Evolutionary conservation across 2,888 invertebrate genomes (phyloP), one percentile per base, ranked within the genome.

Genomic region (Sphaeridia pumilis): DNA sequence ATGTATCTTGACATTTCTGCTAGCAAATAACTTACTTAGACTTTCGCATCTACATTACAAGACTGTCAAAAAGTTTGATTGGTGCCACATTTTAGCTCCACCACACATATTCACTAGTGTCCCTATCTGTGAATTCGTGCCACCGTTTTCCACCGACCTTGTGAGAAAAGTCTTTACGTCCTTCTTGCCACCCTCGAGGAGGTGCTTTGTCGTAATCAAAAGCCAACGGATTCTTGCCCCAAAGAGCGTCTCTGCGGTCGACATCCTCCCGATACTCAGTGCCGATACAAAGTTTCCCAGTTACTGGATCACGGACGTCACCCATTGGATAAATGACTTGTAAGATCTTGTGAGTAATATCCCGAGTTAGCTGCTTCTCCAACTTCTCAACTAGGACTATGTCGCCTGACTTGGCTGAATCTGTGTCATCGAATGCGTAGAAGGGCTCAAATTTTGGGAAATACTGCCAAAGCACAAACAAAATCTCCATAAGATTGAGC

Each of bases 231-330:
- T 57, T 57, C 46, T 58, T 59, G 31, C 65, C 65, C 62, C 63
- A 65, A 1, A 64, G 42, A 36, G 49, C 34, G 28, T 44, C 61
- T 17, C 48, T 56, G 42, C 31, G 46, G 14, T 63, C 59, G 45
- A 58, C 57, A 4, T 59, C 63, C 20, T 67, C 75, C 72, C 75
- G 79, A 67, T 83, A 89, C 67, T 75, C 75, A 57, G 78, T 78
- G 47, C 76, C 81, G 1, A 83, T 80, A 36, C 84, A 81, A 70
- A 83, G 83, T 68, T 85, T 86, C 17, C 84, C 84, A 41, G 84
- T 83, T 24, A 90, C 73, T 2, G 90, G 90, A 71, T 88, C 87
- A n/a, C 81, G 84, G 47, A 87, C 74, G 71, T 90, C 87, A 63
- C 90, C 90, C 64, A 83, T 72, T 2, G 83, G 83, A 70, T 84